Percentiles rank a stretch among this genome's conserved stretches.
Conservation (phyloP, 2,113 vertebrate species). For the Donacobius atricapilla region DNA sequence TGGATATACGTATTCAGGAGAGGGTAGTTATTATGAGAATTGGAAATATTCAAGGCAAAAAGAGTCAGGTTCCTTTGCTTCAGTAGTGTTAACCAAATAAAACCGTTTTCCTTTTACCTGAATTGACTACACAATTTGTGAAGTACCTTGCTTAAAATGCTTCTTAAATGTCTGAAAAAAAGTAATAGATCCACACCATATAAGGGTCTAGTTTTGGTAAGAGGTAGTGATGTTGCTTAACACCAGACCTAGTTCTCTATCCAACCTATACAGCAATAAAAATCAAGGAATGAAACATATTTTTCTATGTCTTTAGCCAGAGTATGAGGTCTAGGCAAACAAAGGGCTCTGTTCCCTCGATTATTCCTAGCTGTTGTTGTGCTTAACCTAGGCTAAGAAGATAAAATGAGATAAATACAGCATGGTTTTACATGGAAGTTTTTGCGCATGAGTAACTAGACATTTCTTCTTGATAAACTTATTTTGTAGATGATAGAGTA, state of each 20-base stretch:
- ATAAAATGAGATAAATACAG: not conserved
- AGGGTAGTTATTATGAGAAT: not conserved
- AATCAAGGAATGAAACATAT: not conserved
- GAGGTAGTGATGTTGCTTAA: not conserved
- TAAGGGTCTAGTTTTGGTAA: not conserved
- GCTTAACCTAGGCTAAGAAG: not conserved
- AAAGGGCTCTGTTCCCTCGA: not conserved
- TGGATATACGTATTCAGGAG: not conserved
- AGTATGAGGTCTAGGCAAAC: not conserved
- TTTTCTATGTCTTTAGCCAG: not conserved
- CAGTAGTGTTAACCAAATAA: not conserved
- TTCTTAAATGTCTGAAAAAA: not conserved
- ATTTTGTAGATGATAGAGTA: not conserved
- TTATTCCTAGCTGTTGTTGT: not conserved
- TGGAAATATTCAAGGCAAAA: not conserved
- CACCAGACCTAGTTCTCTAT: not conserved
- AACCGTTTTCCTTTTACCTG: not conserved
- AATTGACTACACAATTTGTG: not conserved
- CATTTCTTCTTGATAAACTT: not conserved
- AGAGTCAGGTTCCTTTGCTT: not conserved
- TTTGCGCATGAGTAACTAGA: not conserved
- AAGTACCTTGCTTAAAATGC: not conserved
- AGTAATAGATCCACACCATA: not conserved
- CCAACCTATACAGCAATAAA: not conserved
- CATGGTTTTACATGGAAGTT: not conserved